These are phyloP conservation scores for Hoplodrina blanda DNA, from an alignment of 2,888 invertebrate species.

Conservation along the genomic window DNA sequence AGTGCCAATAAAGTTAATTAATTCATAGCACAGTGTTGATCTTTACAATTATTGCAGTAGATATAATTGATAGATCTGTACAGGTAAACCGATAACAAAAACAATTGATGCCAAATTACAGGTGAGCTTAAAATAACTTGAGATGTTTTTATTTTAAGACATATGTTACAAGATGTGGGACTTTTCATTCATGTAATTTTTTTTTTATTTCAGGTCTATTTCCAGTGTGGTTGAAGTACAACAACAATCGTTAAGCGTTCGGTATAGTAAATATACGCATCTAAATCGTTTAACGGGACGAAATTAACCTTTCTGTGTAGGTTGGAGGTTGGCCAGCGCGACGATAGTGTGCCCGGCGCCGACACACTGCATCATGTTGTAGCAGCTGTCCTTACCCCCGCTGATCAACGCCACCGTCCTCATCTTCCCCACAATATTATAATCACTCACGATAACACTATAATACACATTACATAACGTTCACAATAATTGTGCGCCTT, in stretches of 20 bases:
- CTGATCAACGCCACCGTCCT: constrained; percentile 97
- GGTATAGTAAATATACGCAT: constrained; percentile 55
- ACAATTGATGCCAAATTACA: constrained; percentile 52
- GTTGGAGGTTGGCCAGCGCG: constrained; percentile 98
- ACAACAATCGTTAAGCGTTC: constrained; percentile 29
- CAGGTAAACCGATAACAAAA: constrained; percentile 44
- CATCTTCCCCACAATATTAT: constrained; percentile 91
- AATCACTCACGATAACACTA: constrained; percentile 74
- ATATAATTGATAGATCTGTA: constrained; percentile 18
- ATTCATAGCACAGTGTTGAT: background rate
- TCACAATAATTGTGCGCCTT: constrained; percentile 80
- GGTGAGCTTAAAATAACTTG: constrained; percentile 53
- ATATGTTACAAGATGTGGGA: constrained; percentile 42
- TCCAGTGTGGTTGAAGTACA: background rate
- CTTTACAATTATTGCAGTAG: constrained; percentile 3
- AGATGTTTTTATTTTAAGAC: constrained; percentile 55
- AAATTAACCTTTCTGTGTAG: constrained; percentile 93
- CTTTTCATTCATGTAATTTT: constrained; percentile 28
- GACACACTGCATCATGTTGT: constrained; percentile 99
- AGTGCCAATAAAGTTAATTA: background rate
- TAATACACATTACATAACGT: constrained; percentile 87
- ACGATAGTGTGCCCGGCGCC: constrained; percentile 98
- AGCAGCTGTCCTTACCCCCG: constrained; percentile 99
- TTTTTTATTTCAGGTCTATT: constrained; percentile 2
- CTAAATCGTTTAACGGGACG: constrained; percentile 64